These are phyloP conservation scores for Characodon lateralis DNA, from an alignment of 2,797 vertebrate genomes.

Conservation along the genomic window DNA sequence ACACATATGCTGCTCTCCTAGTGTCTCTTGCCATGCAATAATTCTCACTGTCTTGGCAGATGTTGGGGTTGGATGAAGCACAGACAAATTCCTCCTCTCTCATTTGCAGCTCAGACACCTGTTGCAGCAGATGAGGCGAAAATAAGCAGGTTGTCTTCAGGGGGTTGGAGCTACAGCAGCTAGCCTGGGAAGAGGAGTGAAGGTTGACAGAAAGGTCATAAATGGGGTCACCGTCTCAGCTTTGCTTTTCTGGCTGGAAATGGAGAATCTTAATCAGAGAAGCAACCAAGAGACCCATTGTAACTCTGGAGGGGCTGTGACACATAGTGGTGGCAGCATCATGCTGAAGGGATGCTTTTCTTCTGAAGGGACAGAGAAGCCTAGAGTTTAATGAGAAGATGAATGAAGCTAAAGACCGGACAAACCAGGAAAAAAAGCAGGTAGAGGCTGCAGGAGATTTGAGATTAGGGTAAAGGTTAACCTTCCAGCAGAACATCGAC, in stretches of 20 bases:
- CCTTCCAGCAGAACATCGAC: too few relatives aligned
- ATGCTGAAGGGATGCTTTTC: not conserved
- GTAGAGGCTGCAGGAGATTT: too few relatives aligned
- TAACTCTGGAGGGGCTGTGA: not conserved
- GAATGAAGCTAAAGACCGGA: not conserved
- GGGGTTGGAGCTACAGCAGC: not conserved
- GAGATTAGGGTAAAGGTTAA: too few relatives aligned
- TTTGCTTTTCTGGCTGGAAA: not conserved
- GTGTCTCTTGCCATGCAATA: slow-evolving; percentile 12
- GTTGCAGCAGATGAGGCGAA: slow-evolving; percentile 45
- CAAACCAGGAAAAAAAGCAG: too few relatives aligned
- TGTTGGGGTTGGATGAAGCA: slow-evolving; percentile 60
- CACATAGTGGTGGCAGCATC: not conserved
- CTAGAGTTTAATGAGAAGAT: not conserved
- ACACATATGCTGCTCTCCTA: slow-evolving; percentile 13
- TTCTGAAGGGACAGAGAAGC: not conserved
- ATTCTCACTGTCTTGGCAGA: slow-evolving; percentile 53
- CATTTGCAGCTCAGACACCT: slow-evolving; percentile 50
- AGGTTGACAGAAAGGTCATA: not conserved
- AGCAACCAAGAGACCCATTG: not conserved
- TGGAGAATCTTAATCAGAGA: too few relatives aligned
- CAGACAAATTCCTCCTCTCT: slow-evolving; percentile 57
- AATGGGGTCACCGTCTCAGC: not conserved
- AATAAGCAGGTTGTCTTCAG: not conserved
- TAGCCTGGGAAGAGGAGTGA: not conserved